phyloP scores from a whole-genome alignment of 2,797 vertebrate species.

The Chelonia mydas region DNA sequence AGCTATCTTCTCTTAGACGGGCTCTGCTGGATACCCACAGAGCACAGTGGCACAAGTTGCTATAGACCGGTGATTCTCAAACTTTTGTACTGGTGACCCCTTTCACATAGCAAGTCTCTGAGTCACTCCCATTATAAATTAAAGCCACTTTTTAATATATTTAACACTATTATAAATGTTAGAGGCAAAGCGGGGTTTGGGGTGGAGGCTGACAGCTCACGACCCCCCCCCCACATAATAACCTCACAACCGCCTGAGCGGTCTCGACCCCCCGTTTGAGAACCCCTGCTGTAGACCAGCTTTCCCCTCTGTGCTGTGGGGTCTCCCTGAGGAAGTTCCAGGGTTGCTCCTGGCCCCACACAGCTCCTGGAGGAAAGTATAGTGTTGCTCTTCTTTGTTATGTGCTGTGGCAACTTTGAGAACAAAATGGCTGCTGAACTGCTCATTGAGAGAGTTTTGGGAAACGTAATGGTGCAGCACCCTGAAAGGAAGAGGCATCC shows the following conservation, averaged over 20 bases:
- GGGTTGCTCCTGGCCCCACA: not conserved
- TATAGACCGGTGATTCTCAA: not conserved
- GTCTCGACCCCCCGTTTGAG: too few species aligned
- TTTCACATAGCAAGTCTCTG: too few species aligned
- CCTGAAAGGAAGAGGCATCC: not conserved
- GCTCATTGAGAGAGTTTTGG: not conserved
- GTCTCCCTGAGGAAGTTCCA: not conserved
- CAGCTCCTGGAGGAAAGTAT: not conserved
- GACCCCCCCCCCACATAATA: too few species aligned
- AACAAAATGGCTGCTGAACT: not conserved
- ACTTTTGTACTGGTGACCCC: too few species aligned
- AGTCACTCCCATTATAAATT: too few species aligned
- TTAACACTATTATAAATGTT: too few species aligned
- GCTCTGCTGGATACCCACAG: not conserved
- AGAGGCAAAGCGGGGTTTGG: too few species aligned
- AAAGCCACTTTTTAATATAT: too few species aligned
- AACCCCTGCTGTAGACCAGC: not conserved
- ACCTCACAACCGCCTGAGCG: too few species aligned
- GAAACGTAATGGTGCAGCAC: fast-evolving
- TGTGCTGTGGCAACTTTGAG: not conserved
- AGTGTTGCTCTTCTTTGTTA: not conserved
- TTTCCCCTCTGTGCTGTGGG: not conserved
- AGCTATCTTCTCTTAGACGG: not conserved
- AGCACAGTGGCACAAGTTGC: not conserved
- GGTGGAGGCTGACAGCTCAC: too few species aligned